Evolutionary conservation across 2,888 invertebrate species (phyloP).

Genomic region (Molorchus minor): DNA sequence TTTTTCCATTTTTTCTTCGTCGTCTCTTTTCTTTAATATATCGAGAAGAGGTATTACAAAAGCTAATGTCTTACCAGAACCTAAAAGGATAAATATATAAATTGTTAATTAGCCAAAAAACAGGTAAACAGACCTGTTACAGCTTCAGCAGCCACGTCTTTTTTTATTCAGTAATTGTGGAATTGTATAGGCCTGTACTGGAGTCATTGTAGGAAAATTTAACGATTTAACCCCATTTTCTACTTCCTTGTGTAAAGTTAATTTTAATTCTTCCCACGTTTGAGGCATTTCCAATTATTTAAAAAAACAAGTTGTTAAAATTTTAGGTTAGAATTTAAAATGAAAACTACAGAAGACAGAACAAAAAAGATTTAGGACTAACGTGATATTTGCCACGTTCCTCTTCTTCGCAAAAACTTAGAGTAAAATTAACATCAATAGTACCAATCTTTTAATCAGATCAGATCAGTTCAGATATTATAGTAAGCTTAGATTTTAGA

Average conservation of each 20-base stretch:
- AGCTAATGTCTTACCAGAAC: conserved; percentile 97
- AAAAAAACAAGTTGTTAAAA: neutral
- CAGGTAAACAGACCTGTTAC: conserved; percentile 76
- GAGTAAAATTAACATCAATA: too few relatives aligned
- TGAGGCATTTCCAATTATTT: conserved; percentile 49
- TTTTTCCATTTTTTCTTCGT: conserved; percentile 72
- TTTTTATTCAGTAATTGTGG: conserved; percentile 86
- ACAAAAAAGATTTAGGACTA: neutral
- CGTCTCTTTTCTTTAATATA: conserved; percentile 73
- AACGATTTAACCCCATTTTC: conserved; percentile 64
- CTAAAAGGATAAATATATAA: conserved; percentile 59
- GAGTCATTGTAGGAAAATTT: conserved; percentile 69
- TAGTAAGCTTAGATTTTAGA: too few relatives aligned
- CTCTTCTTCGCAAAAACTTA: neutral
- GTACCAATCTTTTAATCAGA: too few relatives aligned
- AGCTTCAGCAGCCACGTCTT: conserved; percentile 98
- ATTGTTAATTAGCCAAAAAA: too few relatives aligned
- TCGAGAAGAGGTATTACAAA: conserved; percentile 94
- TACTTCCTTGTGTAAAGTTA: conserved; percentile 61
- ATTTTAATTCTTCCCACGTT: conserved; percentile 64
- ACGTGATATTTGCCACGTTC: neutral
- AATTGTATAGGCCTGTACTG: conserved; percentile 85
- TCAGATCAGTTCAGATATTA: too few relatives aligned
- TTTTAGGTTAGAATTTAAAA: neutral
- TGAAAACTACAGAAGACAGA: neutral